Percentiles rank a stretch among this genome's conserved stretches.
Evolutionary conservation across 2,888 invertebrate species (phyloP).

Genomic region (Trichacis sp.): DNA sequence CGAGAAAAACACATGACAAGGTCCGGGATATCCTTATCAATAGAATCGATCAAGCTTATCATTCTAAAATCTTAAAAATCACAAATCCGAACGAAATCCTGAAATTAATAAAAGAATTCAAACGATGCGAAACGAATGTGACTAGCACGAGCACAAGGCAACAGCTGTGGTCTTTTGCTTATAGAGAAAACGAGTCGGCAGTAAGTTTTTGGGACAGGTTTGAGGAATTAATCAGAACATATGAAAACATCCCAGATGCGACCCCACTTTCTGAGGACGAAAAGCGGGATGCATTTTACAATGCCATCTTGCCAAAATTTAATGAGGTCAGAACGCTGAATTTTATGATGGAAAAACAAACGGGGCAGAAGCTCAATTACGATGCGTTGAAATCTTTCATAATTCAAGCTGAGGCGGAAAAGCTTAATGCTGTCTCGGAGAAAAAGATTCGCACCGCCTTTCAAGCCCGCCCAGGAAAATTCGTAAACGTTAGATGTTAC

Average conservation of each 20-base stretch:
- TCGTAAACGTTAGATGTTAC: too few relatives aligned
- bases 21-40: constrained; percentile 45
- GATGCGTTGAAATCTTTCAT: too few relatives aligned
- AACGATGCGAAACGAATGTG: constrained; percentile 35
- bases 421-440: too few relatives aligned
- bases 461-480: too few relatives aligned
- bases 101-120: constrained; percentile 35
- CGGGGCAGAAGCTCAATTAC: neutral
- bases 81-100: constrained; percentile 38
- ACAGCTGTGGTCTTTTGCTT: constrained; percentile 33
- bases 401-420: neutral
- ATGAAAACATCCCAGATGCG: neutral
- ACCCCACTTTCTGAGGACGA: neutral
- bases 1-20: constrained; percentile 34
- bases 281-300: neutral
- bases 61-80: constrained; percentile 35
- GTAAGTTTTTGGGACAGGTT: constrained; percentile 32
- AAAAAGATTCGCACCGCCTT: too few relatives aligned
- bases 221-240: constrained; percentile 15
- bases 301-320: neutral
- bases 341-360: neutral
- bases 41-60: constrained; percentile 33
- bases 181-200: constrained; percentile 33
- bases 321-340: neutral
- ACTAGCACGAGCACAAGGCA: constrained; percentile 31